A percentile compares a stretch with the other conserved stretches of the same genome.
phyloP scores from a whole-genome alignment of 2,797 vertebrate genomes.

The Catamblyrhynchus diadema region DNA sequence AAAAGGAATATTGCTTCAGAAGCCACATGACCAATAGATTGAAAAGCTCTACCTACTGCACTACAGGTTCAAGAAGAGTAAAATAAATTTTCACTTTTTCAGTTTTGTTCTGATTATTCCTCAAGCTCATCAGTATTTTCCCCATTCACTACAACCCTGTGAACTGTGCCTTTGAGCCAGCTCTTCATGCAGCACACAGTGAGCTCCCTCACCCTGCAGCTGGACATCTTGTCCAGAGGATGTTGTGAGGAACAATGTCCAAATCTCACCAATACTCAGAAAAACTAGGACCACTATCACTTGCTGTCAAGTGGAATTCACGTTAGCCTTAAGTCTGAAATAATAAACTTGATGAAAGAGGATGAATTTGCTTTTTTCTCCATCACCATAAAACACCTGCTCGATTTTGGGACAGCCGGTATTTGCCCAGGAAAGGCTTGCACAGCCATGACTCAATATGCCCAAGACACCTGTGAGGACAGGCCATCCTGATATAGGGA shows the following conservation, averaged over 20 bases:
- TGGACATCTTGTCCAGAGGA: not conserved
- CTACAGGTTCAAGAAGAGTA: not conserved
- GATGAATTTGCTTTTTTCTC: not conserved
- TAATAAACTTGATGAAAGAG: not conserved
- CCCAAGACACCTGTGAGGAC: not conserved
- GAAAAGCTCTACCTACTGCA: not conserved
- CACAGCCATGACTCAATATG: not conserved
- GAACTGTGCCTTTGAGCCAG: not conserved
- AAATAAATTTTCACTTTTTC: not conserved
- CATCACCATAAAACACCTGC: not conserved
- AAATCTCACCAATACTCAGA: not conserved
- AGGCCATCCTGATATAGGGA: not conserved
- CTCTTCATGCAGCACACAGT: not conserved
- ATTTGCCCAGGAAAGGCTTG: not conserved
- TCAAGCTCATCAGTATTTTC: not conserved
- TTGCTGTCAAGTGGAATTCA: not conserved
- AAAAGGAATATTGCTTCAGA: not conserved
- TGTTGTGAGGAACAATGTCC: not conserved
- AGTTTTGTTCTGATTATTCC: not conserved
- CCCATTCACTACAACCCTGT: not conserved
- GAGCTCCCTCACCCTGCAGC: not conserved
- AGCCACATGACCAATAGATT: rapidly evolving
- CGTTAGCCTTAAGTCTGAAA: not conserved
- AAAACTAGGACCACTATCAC: not conserved
- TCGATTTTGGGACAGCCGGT: rapidly evolving